Percentiles rank a stretch among this genome's conserved stretches.
Evolutionary conservation across 1,140 invertebrate species (phyloP).

Genomic region (Chlorops oryzae): DNA sequence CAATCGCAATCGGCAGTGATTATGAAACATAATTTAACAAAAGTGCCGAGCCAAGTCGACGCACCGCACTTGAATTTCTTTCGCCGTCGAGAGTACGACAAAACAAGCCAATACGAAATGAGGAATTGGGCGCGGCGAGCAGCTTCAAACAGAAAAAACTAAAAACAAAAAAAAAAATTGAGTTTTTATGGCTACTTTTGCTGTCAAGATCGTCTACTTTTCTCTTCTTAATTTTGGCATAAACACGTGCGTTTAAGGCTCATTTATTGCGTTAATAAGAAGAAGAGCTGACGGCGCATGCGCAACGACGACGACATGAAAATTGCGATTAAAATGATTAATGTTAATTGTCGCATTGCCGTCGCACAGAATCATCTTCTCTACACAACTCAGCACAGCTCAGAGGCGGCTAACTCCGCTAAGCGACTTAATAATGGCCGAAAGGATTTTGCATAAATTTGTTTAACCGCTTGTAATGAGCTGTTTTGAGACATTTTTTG

Average conservation of each 20-base stretch:
- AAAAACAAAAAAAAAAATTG: too few species aligned
- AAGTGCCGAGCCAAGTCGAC: too few species aligned
- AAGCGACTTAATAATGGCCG: neutral
- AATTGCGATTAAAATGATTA: conserved; percentile 17
- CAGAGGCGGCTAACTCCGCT: neutral
- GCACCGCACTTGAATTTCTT: too few species aligned
- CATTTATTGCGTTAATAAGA: conserved; percentile 13
- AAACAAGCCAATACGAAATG: too few species aligned
- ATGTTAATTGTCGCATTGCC: conserved; percentile 14
- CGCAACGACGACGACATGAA: conserved; percentile 4
- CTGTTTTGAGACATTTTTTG: conserved; percentile 1
- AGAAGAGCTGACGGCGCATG: conserved; percentile 7
- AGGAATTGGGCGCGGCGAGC: too few species aligned
- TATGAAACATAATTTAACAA: conserved; percentile 12
- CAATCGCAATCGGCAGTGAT: conserved; percentile 10
- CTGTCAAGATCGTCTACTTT: too few species aligned
- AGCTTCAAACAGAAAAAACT: too few species aligned
- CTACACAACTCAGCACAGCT: neutral
- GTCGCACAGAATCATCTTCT: neutral
- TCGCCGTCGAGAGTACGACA: too few species aligned
- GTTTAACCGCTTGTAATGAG: conserved; percentile 8
- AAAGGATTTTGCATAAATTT: conserved; percentile 13
- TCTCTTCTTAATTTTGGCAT: conserved; percentile 14
- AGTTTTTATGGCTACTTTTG: too few species aligned
- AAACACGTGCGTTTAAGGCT: conserved; percentile 12